These are phyloP conservation scores for Myripristis jacobus DNA, from an alignment of 2,797 vertebrate species.

Conservation along the genomic window DNA sequence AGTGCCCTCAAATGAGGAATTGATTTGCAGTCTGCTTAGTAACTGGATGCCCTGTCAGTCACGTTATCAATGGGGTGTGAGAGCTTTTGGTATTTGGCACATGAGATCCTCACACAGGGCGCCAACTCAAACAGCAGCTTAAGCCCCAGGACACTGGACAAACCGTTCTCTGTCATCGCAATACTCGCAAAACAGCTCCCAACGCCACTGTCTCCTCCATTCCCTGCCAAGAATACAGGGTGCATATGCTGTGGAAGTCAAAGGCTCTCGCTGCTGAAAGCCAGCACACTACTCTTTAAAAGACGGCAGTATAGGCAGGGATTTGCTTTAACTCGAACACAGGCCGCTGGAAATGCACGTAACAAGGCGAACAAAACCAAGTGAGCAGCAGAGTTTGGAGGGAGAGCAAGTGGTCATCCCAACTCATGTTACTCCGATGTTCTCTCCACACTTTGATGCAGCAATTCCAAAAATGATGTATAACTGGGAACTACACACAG, in stretches of 20 bases:
- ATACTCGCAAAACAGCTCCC: no score
- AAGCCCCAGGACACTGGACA: conserved; percentile 79
- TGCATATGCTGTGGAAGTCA: conserved; percentile 65
- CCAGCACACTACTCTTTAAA: conserved; percentile 37
- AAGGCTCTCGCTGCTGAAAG: conserved; percentile 53
- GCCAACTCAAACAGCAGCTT: conserved; percentile 79
- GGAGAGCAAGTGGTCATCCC: conserved; percentile 2
- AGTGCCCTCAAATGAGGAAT: conserved; percentile 55
- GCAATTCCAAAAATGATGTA: background rate
- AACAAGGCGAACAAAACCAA: conserved; percentile 21
- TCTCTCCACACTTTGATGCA: background rate
- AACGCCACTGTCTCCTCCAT: conserved; percentile 83
- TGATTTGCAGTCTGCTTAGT: conserved; percentile 79
- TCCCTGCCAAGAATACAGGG: conserved; percentile 72
- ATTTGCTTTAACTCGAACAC: conserved; percentile 37
- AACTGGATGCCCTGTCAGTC: conserved; percentile 85
- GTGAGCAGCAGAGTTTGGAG: background rate
- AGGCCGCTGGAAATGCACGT: conserved; percentile 31
- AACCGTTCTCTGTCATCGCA: conserved; percentile 80
- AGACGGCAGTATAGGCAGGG: background rate
- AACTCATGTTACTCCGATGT: background rate
- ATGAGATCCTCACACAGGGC: conserved; percentile 39
- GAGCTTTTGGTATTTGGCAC: conserved; percentile 79
- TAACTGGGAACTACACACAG: background rate
- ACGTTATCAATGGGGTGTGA: conserved; percentile 80